Evolutionary conservation across 2,797 vertebrate species (phyloP), one percentile per base, ranked within the genome.

Genomic region (Gobio occitaniae): DNA sequence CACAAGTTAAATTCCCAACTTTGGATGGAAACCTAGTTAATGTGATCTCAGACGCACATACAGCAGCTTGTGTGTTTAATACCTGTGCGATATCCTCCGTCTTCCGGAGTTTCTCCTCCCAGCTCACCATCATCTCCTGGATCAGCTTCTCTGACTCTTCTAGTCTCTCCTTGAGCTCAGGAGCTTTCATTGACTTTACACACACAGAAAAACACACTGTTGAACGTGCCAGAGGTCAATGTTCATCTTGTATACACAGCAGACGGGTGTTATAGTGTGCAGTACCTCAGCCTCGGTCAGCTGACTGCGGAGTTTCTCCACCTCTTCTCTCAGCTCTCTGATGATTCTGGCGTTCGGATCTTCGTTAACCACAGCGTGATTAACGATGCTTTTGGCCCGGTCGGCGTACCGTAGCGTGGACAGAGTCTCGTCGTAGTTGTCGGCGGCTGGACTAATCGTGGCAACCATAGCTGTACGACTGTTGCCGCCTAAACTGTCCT

Each of bases 381-480:
- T 97, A 13, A 97, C 94, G 0, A 97, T 97, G 91, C 94, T 95
- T 91, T 97, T 97, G 87, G 96, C 96, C 3, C 96, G 93, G 85
- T 97, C 96, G 0, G 96, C 96, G 0, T 97, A 97, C 21, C 98
- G 94, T 84, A 99, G 93, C 0, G 98, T 99, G 0, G 98, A 99
- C 19, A 99, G 94, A 0, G 97, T 99, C 90, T 99, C 98, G 0
- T 99, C 97, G 0, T 99, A 98, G 92, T 97, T 99, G 91, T 99
- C 97, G 0, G 97, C 97, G 0, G 98, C 94, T 0, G 98, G 98
- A 89, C 98, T 99, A 78, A 99, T 96, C 0, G 98, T 99, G 4
- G 98, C 98, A 10, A 99, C 96, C 98, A 99, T 99, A 1, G 97
- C 97, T 0, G 98, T 99, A 88, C 98, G 97, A 88, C 98, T 99